These are phyloP conservation scores for Arrhopalites spinosus DNA, from an alignment of 2,888 invertebrate genomes.

Conservation along the genomic window DNA sequence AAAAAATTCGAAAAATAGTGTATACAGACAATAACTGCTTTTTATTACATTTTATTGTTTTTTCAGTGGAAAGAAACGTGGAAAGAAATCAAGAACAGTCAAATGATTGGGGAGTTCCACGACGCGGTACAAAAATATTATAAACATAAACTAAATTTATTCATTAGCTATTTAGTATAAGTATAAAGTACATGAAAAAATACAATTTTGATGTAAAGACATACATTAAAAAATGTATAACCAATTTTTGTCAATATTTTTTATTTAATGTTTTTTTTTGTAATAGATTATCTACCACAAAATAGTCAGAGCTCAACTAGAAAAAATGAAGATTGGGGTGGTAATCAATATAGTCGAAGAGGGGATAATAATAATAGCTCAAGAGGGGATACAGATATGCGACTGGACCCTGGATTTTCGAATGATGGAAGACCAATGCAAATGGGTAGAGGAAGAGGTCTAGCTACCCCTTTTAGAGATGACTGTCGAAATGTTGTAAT, in stretches of 20 bases:
- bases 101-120: not conserved
- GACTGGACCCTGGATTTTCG: not conserved
- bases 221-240: not conserved
- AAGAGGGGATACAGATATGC: conserved; percentile 38
- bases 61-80: too few species aligned
- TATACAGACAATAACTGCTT: too few species aligned
- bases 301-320: not conserved
- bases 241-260: too few species aligned
- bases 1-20: too few species aligned
- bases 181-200: too few species aligned
- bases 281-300: not conserved
- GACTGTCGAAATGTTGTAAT: not conserved
- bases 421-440: not conserved
- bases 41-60: too few species aligned
- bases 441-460: conserved; percentile 18
- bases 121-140: not conserved
- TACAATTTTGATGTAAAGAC: too few species aligned
- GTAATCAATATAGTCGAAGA: not conserved
- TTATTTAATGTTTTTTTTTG: not conserved
- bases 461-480: not conserved
- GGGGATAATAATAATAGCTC: not conserved
- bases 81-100: not conserved
- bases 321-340: conserved; percentile 7
- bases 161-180: too few species aligned
- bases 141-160: not conserved